Evolutionary conservation across 2,888 invertebrate species (phyloP).

Genomic region (Oxyteleia sp.): DNA sequence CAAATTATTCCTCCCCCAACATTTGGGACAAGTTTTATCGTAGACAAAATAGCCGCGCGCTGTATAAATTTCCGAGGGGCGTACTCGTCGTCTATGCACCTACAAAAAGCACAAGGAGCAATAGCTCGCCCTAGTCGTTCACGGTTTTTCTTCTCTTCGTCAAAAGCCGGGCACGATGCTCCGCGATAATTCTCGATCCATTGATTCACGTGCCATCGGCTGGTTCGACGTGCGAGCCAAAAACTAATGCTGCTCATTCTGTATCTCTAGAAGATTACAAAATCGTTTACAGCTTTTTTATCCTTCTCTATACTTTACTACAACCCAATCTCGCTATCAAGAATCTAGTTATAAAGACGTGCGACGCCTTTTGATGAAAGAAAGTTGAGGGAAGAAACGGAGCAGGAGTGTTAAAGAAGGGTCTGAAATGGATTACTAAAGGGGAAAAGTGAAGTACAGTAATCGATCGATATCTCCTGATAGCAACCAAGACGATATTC

Average conservation of each 20-base stretch:
- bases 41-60: constrained; percentile 61
- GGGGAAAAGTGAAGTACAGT: constrained; percentile 36
- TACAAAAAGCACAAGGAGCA: constrained; percentile 51
- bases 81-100: constrained; percentile 17
- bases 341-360: constrained; percentile 68
- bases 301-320: constrained; percentile 40
- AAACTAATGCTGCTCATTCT: constrained; percentile 21
- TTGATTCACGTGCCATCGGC: background rate
- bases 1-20: constrained; percentile 67
- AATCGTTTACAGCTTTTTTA: constrained; percentile 57
- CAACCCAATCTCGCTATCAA: constrained; percentile 65
- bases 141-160: constrained; percentile 44
- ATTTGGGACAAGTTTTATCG: constrained; percentile 61
- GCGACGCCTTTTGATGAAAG: constrained; percentile 62
- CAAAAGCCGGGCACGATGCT: constrained; percentile 26
- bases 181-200: background rate
- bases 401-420: constrained; percentile 36
- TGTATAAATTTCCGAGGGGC: constrained; percentile 61
- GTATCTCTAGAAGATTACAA: constrained; percentile 39
- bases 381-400: constrained; percentile 49
- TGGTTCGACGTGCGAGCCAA: constrained; percentile 14
- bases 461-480: constrained; percentile 58
- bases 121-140: constrained; percentile 23
- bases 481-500: constrained; percentile 47
- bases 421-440: constrained; percentile 55